Evolutionary conservation across 2,888 invertebrate species (phyloP), one percentile per base, ranked within the genome.

Genomic region (Therioaphis trifolii): DNA sequence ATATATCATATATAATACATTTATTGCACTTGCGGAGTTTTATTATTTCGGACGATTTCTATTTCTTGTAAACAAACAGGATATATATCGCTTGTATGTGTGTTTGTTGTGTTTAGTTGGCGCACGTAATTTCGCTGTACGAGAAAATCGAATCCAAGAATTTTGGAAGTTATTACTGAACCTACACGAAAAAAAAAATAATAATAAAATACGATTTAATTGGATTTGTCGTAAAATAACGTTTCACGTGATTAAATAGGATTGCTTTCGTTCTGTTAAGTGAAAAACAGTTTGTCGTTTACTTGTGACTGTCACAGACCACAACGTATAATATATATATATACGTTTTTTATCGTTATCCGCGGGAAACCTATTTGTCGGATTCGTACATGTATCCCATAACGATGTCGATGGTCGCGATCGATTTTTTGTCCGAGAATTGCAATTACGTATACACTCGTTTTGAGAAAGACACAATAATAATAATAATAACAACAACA

Each of bases 331-430:
- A n/a, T n/a, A n/a, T n/a, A n/a, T 72, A 2, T 49, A 12, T 49
- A 29, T 40, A 75, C 40, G 58, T 24, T 75, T 75, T 75, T 75
- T 58, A 75, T 75, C 75, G 58, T 58, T 75, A 75, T 75, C 75
- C 75, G 58, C 75, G 75, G 75, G 75, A 75, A 75, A 75, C 75
- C 58, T 75, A 75, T 75, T 75, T 75, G 75, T 75, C 58, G 75
- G 43, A 61, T 58, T 61, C 75, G 75, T 40, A 49, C 49, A 40
- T 68, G 18, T 55, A 58, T 58, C 21, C 58, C 4, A n/a, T 21
- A 2, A 24, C 52, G n/a, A 14, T n/a, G 72, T 72, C 52, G 72
- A 63, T 35, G 63, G 63, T 35, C 29, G 21, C 24, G 24, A 75
- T 75, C 55, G 75, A 75, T 75, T 75, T 58, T 74, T 74, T 21